Conservation (phyloP, 2,888 invertebrate species). For the Standfussiana lucernea region DNA sequence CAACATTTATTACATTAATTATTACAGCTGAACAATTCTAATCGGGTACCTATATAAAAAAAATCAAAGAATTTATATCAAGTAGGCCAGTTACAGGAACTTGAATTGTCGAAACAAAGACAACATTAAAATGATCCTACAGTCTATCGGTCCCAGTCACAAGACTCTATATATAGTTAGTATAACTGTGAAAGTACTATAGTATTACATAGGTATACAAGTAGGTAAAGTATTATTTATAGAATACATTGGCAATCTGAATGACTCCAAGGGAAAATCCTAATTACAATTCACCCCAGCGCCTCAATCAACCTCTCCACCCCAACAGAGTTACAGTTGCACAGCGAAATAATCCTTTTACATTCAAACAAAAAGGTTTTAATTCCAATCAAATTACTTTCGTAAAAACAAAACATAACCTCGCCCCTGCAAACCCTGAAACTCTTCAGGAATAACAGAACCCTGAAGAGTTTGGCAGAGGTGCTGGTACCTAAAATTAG, state of each 20-base stretch:
- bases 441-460: too few species aligned
- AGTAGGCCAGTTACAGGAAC: too few species aligned
- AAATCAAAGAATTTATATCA: too few species aligned
- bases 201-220: too few species aligned
- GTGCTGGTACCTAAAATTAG: background rate
- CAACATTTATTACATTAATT: background rate
- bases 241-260: background rate
- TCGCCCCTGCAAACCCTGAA: background rate
- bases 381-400: slow-evolving; percentile 62
- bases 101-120: too few species aligned
- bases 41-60: too few species aligned
- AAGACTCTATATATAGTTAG: too few species aligned
- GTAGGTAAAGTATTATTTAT: background rate
- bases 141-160: too few species aligned
- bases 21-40: background rate
- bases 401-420: slow-evolving; percentile 43
- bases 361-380: slow-evolving; percentile 36
- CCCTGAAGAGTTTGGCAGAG: background rate
- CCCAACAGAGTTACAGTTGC: background rate
- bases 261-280: slow-evolving; percentile 4
- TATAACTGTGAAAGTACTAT: too few species aligned
- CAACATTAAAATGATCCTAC: too few species aligned
- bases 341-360: slow-evolving; percentile 2
- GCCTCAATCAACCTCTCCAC: background rate
- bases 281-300: slow-evolving; percentile 18